These are phyloP conservation scores for Linyphia triangularis DNA, from an alignment of 2,888 invertebrate species.

Conservation along the genomic window DNA sequence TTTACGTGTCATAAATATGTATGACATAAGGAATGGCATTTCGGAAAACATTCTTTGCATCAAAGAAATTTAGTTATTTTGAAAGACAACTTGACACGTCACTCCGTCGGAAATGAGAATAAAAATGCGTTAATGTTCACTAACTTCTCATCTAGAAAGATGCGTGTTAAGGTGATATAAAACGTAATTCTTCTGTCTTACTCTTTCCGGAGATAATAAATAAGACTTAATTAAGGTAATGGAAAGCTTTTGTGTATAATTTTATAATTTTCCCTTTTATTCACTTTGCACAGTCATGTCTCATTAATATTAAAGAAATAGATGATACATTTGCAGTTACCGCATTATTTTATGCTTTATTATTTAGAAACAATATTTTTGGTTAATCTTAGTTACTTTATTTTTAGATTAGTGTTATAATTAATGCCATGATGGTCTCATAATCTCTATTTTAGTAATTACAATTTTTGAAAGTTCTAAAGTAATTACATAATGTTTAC, in stretches of 20 bases:
- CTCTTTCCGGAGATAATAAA: neutral
- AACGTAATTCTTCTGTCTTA: neutral
- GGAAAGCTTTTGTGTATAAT: neutral
- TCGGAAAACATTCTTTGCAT: neutral
- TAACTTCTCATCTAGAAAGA: neutral
- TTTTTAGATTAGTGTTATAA: too few relatives aligned
- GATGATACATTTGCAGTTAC: too few relatives aligned
- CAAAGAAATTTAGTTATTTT: neutral
- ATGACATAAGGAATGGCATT: slow-evolving; percentile 7
- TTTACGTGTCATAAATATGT: slow-evolving; percentile 23
- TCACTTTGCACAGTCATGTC: too few relatives aligned
- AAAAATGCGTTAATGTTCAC: neutral
- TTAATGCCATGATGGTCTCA: too few relatives aligned
- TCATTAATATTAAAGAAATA: too few relatives aligned
- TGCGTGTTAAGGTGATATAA: neutral
- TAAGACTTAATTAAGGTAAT: neutral
- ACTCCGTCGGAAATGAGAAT: neutral
- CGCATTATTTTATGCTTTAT: too few relatives aligned
- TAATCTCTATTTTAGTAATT: too few relatives aligned
- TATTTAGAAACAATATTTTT: too few relatives aligned
- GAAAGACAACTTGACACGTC: neutral
- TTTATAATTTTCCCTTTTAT: neutral
- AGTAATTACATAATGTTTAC: too few relatives aligned
- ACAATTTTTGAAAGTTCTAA: too few relatives aligned
- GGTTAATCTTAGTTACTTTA: too few relatives aligned